Conservation (phyloP, 2,888 invertebrate genomes). For the Hemicrepidius hirtus region DNA sequence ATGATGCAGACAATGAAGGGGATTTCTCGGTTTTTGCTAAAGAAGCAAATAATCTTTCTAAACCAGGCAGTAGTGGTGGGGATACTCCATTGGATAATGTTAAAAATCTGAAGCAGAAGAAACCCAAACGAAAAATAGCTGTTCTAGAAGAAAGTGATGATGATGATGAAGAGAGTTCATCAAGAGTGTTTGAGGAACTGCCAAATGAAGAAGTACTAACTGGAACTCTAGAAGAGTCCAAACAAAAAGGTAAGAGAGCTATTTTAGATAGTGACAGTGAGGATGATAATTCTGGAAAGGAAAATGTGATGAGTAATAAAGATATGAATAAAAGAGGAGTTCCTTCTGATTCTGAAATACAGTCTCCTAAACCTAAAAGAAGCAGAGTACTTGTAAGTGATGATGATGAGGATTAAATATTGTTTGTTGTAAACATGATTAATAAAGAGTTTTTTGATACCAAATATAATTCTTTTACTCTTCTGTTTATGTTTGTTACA, state of each 20-base stretch:
- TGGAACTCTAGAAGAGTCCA: neutral
- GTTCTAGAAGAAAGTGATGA: slow-evolving; percentile 9
- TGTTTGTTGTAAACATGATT: too few relatives aligned
- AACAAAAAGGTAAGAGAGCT: neutral
- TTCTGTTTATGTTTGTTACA: too few relatives aligned
- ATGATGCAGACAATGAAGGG: slow-evolving; percentile 42
- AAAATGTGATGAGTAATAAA: neutral
- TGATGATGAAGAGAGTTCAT: neutral
- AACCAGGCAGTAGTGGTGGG: too few relatives aligned
- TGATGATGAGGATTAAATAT: slow-evolving; percentile 57
- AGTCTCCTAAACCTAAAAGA: slow-evolving; percentile 59
- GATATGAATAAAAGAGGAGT: slow-evolving; percentile 56
- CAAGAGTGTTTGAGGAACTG: neutral
- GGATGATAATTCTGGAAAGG: slow-evolving; percentile 16
- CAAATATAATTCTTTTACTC: too few relatives aligned
- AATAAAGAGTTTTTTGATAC: too few relatives aligned
- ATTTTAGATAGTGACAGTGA: slow-evolving; percentile 38
- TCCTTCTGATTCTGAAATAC: slow-evolving; percentile 60
- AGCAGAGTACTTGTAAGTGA: slow-evolving; percentile 62
- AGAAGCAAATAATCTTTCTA: neutral
- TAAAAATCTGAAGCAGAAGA: too few relatives aligned
- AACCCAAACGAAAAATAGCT: neutral
- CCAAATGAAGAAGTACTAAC: neutral
- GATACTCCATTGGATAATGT: too few relatives aligned
- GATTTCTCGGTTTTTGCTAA: too few relatives aligned